These are phyloP conservation scores for Cladopsammia gracilis DNA, from an alignment of 64 coral and sea anemone genomes.

Conservation along the genomic window DNA sequence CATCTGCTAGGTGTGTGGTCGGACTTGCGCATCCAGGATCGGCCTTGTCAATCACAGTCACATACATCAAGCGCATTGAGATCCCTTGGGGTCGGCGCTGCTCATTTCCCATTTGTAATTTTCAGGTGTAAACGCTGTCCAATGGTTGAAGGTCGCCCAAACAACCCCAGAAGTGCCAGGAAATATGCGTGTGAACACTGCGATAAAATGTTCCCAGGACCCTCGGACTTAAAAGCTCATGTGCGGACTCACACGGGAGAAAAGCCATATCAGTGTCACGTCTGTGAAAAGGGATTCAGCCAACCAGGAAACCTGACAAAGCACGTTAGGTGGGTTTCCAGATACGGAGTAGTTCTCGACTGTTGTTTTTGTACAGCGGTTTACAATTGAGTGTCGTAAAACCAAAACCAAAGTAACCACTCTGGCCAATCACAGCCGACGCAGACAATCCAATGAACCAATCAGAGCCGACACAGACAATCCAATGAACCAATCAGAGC, in stretches of 20 bases:
- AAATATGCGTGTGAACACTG: conserved; percentile 75
- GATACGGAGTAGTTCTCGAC: background rate
- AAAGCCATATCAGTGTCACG: conserved; percentile 83
- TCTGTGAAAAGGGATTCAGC: conserved; percentile 81
- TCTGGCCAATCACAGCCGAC: too few relatives aligned
- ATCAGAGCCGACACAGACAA: too few relatives aligned
- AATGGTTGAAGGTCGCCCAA: conserved; percentile 81
- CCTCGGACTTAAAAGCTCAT: conserved; percentile 84
- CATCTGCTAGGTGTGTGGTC: too few relatives aligned
- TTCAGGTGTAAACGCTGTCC: conserved; percentile 89
- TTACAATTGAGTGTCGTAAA: background rate
- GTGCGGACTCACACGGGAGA: conserved; percentile 86
- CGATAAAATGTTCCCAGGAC: conserved; percentile 81
- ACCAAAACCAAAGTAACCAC: background rate
- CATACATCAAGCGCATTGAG: too few relatives aligned
- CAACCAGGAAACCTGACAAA: conserved; percentile 91
- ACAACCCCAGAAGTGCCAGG: conserved; percentile 47
- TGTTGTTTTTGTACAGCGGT: background rate
- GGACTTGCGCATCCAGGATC: too few relatives aligned
- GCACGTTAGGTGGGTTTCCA: conserved; percentile 67
- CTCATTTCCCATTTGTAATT: background rate
- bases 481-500: too few relatives aligned
- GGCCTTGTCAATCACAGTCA: too few relatives aligned
- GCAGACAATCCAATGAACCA: too few relatives aligned
- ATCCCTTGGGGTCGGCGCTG: too few relatives aligned